Evolutionary conservation across 1,140 invertebrate genomes (phyloP).

Genomic region (Conus ventricosus): DNA sequence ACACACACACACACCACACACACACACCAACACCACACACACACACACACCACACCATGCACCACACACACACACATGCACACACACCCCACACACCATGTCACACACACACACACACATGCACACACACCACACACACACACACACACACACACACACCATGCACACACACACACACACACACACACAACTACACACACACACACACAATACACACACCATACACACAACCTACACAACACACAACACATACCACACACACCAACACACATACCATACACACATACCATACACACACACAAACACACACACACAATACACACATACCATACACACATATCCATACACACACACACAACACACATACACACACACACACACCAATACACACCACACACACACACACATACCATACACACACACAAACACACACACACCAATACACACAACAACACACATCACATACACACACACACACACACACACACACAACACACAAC

Average conservation of each 20-base stretch:
- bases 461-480: background rate
- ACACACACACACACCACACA: background rate
- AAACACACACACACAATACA: background rate
- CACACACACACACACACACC: no score
- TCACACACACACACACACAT: no score
- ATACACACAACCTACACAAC: no score
- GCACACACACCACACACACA: no score
- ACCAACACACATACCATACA: background rate
- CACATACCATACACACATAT: background rate
- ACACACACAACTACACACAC: background rate
- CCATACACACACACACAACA: background rate
- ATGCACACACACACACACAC: background rate
- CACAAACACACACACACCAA: background rate
- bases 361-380: background rate
- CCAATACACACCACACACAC: background rate
- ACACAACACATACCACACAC: background rate
- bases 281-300: background rate
- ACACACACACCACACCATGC: background rate
- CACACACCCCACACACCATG: background rate
- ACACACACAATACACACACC: background rate
- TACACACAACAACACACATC: no score
- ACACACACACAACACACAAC: background rate
- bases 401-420: background rate
- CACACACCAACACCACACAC: background rate
- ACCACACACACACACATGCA: background rate